Conservation (phyloP, 2,113 vertebrate species). For the pig (Sus scrofa) region T2T-Sscrofa CM000823.6:41285001-41285500, state of each 20-base stretch:
- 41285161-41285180: conserved; percentile 74
- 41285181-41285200: conserved; percentile 66
- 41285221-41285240: conserved; percentile 57
- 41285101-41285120: conserved; percentile 80
- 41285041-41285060: conserved; percentile 63
- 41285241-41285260: conserved; percentile 53
- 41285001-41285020: conserved; percentile 29
- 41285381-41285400: conserved; percentile 55
- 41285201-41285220: conserved; percentile 67
- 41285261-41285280: conserved; percentile 49
- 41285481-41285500: conserved; percentile 58
- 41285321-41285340: conserved; percentile 58
- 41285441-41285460: conserved; percentile 66
- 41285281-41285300: conserved; percentile 58
- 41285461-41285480: conserved; percentile 65
- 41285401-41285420: conserved; percentile 52
- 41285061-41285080: conserved; percentile 78
- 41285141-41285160: conserved; percentile 78
- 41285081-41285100: conserved; percentile 76
- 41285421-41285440: conserved; percentile 55
- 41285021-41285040: conserved; percentile 64
- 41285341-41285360: conserved; percentile 44
- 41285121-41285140: conserved; percentile 77
- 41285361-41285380: conserved; percentile 33
- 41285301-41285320: conserved; percentile 45